Evolutionary conservation across 2,888 invertebrate species (phyloP).

Genomic region (Phengaris arion): DNA sequence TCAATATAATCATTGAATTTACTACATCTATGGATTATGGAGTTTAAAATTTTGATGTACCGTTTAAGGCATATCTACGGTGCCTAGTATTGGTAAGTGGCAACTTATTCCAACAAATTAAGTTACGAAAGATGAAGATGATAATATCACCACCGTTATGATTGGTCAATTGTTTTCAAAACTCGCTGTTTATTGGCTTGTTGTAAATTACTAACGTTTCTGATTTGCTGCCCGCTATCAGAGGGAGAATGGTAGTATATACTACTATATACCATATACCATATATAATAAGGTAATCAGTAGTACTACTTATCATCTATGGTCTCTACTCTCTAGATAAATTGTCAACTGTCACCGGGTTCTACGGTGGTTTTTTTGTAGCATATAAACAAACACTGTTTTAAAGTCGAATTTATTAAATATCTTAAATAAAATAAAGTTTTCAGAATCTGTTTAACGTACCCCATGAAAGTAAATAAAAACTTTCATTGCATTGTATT

Average conservation of each 20-base stretch:
- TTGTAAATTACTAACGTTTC: neutral
- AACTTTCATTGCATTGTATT: neutral
- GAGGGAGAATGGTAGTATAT: too few species aligned
- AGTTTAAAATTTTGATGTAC: too few species aligned
- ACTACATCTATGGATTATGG: too few species aligned
- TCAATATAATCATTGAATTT: too few species aligned
- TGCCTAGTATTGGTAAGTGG: too few species aligned
- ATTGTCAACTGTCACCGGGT: neutral
- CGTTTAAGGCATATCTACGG: too few species aligned
- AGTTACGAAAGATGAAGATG: neutral
- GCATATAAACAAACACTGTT: constrained; percentile 1
- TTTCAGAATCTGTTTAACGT: neutral
- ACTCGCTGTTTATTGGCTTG: neutral
- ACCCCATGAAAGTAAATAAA: neutral
- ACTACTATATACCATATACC: too few species aligned
- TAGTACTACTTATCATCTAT: too few species aligned
- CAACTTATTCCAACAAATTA: too few species aligned
- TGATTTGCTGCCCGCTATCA: too few species aligned
- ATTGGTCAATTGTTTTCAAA: neutral
- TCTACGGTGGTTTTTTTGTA: neutral
- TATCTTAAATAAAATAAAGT: neutral
- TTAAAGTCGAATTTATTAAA: neutral
- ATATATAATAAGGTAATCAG: too few species aligned
- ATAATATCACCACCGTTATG: neutral
- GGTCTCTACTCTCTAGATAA: too few species aligned